Percentiles rank a stretch among this genome's conserved stretches.
phyloP scores from a whole-genome alignment of 2,113 vertebrate species.

The Stigmatopora argus region DNA sequence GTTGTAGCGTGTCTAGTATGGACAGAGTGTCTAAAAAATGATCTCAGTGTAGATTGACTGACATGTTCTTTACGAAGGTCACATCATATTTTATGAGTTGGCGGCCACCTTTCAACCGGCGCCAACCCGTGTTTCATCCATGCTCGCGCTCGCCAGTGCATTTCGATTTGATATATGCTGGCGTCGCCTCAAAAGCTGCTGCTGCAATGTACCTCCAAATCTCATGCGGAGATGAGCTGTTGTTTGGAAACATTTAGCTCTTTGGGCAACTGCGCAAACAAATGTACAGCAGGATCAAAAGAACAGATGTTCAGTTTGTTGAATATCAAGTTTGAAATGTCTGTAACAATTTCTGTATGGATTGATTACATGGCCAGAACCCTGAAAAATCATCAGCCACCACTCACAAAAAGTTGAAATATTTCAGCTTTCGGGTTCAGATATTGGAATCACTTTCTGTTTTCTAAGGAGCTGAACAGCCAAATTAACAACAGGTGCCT shows the following conservation, averaged over 20 bases:
- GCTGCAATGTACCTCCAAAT: conserved; percentile 41
- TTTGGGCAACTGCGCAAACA: conserved; percentile 43
- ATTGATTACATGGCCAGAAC: background rate
- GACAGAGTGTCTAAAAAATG: background rate
- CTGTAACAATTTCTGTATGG: background rate
- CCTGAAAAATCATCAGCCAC: background rate
- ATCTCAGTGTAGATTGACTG: background rate
- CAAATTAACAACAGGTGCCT: background rate
- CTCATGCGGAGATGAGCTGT: conserved; percentile 27
- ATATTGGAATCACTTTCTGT: background rate
- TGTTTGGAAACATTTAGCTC: conserved; percentile 47
- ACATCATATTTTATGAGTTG: conserved; percentile 39
- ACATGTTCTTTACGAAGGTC: conserved; percentile 31
- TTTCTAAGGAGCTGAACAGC: background rate
- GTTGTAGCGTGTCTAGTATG: background rate
- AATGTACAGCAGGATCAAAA: conserved; percentile 18
- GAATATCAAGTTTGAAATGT: background rate
- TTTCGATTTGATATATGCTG: conserved; percentile 26
- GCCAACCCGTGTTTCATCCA: conserved; percentile 39
- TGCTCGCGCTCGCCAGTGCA: conserved; percentile 18
- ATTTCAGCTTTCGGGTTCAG: background rate
- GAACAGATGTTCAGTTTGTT: conserved; percentile 6
- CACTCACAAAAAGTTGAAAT: background rate
- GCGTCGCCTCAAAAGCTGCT: conserved; percentile 34
- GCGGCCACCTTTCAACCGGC: conserved; percentile 26